Evolutionary conservation across 2,797 vertebrate species (phyloP), one percentile per base, ranked within the genome.

Genomic region (Cyclopterus lumpus): DNA sequence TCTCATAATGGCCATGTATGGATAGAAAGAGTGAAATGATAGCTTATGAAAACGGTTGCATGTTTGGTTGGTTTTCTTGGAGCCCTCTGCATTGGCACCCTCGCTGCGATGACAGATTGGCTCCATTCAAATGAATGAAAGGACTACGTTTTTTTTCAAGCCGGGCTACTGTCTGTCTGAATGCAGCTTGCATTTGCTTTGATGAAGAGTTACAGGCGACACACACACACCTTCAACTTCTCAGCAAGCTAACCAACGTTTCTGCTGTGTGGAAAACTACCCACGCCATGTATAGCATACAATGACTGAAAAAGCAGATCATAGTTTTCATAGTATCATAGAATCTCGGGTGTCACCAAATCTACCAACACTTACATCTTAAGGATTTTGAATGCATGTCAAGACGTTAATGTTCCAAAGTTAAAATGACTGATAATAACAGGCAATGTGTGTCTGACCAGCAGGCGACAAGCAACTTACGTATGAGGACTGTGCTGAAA

Each of bases 401-500:
- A 58, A 48, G 58, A 18, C 4, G 18, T 5, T 59, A 14, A 24
- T 62, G 7, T 26, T 57, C 26, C 1, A 32, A 46, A 36, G 51
- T 40, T 16, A 10, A 51, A 44, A 22, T 42, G 4, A 75, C 22
- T 79, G 15, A 64, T n/a, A 9, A 34, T 5, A n/a, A n/a, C 30
- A 66, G 42, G 58, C 15, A 51, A 40, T 34, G n/a, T 38, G 30
- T 38, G 5, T 72, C 34, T 44, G 32, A 53, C 11, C 58, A 60
- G 53, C 20, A 26, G n/a, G 42, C 7, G 1, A 58, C 44, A 44
- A 34, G 18, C 32, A 26, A 75, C 16, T 69, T 63, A 30, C 12
- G 3, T 34, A 26, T 20, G 51, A 77, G 44, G 32, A 38, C 24
- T 55, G 36, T 1, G 8, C 38, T 82, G 40, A 71, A 69, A 75